Base-by-base conservation (phyloP, 2,888 invertebrate genomes). In the Argynnis bischoffii region DNA sequence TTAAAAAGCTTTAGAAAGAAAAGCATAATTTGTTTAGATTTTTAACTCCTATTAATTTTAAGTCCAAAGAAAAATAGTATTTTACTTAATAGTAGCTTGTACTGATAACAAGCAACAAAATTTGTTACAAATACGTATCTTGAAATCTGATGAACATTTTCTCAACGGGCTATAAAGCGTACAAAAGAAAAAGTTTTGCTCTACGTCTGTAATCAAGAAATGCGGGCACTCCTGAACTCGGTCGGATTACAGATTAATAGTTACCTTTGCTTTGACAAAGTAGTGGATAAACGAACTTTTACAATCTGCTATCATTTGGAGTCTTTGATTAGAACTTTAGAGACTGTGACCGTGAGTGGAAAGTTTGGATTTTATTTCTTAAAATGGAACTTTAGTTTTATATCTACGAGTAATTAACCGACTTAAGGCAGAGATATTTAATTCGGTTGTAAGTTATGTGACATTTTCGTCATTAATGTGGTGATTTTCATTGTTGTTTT, bases 151-250 rank as follows among this genome's bases (percentile, higher is more conserved):
- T 41, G 35, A 64, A 47, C 68, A 60, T 64, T 68, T 64, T 35
- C 65, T 51, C 41, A 41, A 41, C 8, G 2, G 11, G 35, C 55
- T 69, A 60, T 69, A 64, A 67, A 56, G 64, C 54, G 48, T 55
- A 35, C 60, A 56, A 53, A 51, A 64, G 48, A 47, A 47, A 57
- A 55, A 63, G 63, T 63, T 70, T 35, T 8, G 4, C 26, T 35
- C n/a, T 2, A 35, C 55, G 50, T 64, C 63, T 64, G 67, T 67
- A 67, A 67, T 70, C 61, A 67, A 63, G 47, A 48, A 55, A 65
- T 64, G 64, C 67, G 64, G 57, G 67, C 50, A 63, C 60, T 55
- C 61, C 56, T 56, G 41, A 67, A 67, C 61, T 67, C 47, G 67
- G 46, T 63, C 61, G 60, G 54, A 51, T 64, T 60, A 64, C 55